Base-by-base conservation (phyloP, 2,113 vertebrate genomes). In the Notiomystis cincta region DNA sequence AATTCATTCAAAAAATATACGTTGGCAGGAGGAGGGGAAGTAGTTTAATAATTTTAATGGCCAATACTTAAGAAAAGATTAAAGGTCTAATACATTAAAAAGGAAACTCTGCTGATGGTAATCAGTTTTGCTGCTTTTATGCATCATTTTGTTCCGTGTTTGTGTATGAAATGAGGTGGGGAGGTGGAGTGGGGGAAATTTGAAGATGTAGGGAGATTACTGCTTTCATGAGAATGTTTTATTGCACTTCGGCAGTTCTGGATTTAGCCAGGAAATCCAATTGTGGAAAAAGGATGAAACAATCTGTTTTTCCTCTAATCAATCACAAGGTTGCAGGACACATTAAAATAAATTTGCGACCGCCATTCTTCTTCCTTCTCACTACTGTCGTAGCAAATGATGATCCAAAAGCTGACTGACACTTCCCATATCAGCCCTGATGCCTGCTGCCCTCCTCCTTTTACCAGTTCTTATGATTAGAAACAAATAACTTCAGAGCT, bases 1-100 rank as follows among this genome's bases (percentile, higher is more conserved):
- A 70, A 81, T 96, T 86, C 51, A 75, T 89, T 96, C 62, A 89
- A 97, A 96, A 87, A 89, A 93, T 89, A 93, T 14, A 87, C 57
- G 82, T 87, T 96, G 94, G 91, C 82, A 95, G 81, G 77, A 85
- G 69, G 86, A 93, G 69, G 89, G 47, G 77, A 93, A 85, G 75
- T 75, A 95, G 86, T 96, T 96, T 95, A 96, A 96, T 97, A 97
- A 93, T 97, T 96, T 95, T 95, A 96, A 97, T 95, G 92, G 93
- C 61, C 84, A 92, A 93, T 73, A 76, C 70, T 96, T 96, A 96
- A 92, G 87, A 96, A 97, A 96, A 97, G 87, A 96, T 95, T 94
- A 96, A 96, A 95, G 84, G 90, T 93, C 86, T 89, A 91, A 96
- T 95, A 91, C 51, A 95, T 96, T 96, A 96, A 90, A 95, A 96